Evolutionary conservation across 1,140 invertebrate species (phyloP).

Genomic region (Cryptotermes secundus): DNA sequence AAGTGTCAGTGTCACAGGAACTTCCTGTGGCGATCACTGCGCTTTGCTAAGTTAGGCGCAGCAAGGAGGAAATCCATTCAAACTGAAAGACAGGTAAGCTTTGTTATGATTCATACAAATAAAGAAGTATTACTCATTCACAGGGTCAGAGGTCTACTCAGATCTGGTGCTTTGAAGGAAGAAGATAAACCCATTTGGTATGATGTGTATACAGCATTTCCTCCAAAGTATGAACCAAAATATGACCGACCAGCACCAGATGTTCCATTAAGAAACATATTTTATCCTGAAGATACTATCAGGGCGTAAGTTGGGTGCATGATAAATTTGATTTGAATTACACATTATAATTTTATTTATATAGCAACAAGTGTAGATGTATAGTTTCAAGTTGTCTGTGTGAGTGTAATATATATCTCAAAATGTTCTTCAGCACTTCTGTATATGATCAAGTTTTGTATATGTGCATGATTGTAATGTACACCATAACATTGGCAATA

Average conservation of each 20-base stretch:
- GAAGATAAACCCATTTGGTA: slow-evolving; percentile 88
- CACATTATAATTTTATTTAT: no score
- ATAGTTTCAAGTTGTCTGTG: no score
- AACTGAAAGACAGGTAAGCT: neutral
- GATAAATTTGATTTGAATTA: no score
- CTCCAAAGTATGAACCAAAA: slow-evolving; percentile 74
- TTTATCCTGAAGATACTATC: slow-evolving; percentile 83
- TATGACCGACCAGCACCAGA: slow-evolving; percentile 63
- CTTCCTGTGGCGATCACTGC: neutral
- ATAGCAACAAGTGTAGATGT: no score
- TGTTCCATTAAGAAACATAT: slow-evolving; percentile 64
- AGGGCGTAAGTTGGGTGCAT: slow-evolving; percentile 66
- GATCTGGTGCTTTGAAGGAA: slow-evolving; percentile 68
- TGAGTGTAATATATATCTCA: no score
- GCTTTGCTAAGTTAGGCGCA: neutral
- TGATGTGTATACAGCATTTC: slow-evolving; percentile 82
- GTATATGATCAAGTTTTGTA: no score
- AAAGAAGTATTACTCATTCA: slow-evolving; percentile 39
- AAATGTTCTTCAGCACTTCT: no score
- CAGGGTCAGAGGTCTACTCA: slow-evolving; percentile 74
- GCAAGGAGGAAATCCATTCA: neutral
- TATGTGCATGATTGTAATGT: no score
- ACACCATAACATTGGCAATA: no score
- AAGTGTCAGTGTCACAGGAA: neutral
- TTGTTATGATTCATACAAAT: neutral